phyloP scores from a whole-genome alignment of 2,888 invertebrate species.

The Onchidella celtica region DNA sequence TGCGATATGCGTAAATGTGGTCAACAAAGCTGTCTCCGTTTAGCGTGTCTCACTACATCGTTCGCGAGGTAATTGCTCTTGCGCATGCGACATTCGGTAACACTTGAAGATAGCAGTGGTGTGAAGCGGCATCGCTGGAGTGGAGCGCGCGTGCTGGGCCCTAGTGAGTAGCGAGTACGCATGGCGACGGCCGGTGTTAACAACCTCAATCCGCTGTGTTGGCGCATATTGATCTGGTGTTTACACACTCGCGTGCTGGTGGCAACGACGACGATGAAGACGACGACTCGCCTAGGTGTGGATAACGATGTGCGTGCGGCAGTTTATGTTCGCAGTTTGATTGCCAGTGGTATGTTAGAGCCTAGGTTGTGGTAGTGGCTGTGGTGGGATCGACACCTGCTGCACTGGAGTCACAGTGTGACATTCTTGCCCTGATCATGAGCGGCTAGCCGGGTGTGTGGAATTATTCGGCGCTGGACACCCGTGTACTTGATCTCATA shows the following conservation, averaged over 20 bases:
- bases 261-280: background rate
- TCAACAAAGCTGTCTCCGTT: no score
- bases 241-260: slow-evolving; percentile 17
- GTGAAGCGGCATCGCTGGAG: no score
- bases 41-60: no score
- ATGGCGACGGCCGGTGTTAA: slow-evolving; percentile 4
- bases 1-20: no score
- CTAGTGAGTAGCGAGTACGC: background rate
- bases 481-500: no score
- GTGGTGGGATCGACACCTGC: background rate
- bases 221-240: slow-evolving; percentile 23
- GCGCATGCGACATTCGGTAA: no score
- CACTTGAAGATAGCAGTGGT: no score
- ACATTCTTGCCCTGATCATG: background rate
- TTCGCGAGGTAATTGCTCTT: no score
- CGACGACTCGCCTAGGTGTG: background rate
- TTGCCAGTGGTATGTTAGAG: no score
- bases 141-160: background rate
- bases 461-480: no score
- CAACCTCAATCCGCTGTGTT: slow-evolving; percentile 11
- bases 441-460: no score
- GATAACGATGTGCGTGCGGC: background rate
- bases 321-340: background rate
- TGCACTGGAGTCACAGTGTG: background rate
- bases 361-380: background rate